Evolutionary conservation across 2,888 invertebrate genomes (phyloP), one percentile per base, ranked within the genome.

Genomic region (Drosophila meridionalis): DNA sequence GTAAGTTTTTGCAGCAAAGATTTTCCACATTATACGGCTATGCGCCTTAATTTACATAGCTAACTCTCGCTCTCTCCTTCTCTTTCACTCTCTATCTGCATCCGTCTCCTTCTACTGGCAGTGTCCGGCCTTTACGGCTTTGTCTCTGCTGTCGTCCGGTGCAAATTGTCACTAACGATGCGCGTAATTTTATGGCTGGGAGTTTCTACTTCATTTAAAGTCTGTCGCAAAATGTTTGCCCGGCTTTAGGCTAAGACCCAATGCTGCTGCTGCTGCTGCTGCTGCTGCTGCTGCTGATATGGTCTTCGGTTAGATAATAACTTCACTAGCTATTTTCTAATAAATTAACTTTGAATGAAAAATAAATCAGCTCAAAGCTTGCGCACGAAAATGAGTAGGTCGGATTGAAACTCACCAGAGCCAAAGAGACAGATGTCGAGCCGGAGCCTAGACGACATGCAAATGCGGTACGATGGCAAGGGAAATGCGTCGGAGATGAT

Each of bases 121-220:
- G 36, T 76, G 80, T 71, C 57, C 74, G 69, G 78, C 58, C 52
- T 60, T 69, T 73, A 56, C 47, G 76, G 72, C 76, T 66, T 76
- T 69, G 73, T 73, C 76, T 66, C 52, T 64, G 59, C 52, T 53
- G 32, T 68, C 85, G 75, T 87, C 80, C 83, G 73, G 87, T 90
- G 88, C 83, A 87, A 91, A 91, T 81, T 83, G 89, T 82, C 82
- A 89, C 87, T 91, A 91, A 91, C 90, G 91, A 91, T 87, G 90
- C 91, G 91, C 90, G 82, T 91, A 91, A 91, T 91, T 91, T 90
- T 82, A 91, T 91, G 89, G 87, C 87, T 76, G 66, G 67, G 78
- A 83, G 72, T 89, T 88, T 87, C 88, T 88, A 89, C 82, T 82
- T 87, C 90, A 87, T 87, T 89, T 88, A 89, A 85, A 89, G 82